phyloP scores from a whole-genome alignment of 53 echinoderm and acorn worm species.

The Zoroaster sp. region DNA sequence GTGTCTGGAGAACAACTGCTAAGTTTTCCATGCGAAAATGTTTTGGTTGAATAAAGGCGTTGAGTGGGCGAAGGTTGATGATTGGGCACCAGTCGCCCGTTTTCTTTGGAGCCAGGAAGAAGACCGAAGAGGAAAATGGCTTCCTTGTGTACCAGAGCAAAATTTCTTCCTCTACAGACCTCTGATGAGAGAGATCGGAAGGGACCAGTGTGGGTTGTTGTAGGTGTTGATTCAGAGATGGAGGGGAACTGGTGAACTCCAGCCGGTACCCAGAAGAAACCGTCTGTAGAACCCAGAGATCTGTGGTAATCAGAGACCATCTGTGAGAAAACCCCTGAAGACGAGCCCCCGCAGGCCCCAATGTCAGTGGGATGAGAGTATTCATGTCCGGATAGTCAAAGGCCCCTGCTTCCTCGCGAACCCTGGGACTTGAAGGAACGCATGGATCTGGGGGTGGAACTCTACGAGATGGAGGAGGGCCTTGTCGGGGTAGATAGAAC shows the following conservation, averaged over 20 bases:
- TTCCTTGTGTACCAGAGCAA: neutral
- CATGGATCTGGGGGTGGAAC: too few species aligned
- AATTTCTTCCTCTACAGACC: neutral
- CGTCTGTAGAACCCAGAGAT: conserved; percentile 9
- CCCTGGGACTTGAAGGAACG: too few species aligned
- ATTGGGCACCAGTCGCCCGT: conserved; percentile 21
- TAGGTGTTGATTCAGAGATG: neutral
- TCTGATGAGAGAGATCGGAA: too few species aligned
- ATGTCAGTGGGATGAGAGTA: too few species aligned
- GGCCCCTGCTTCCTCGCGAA: too few species aligned
- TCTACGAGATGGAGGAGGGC: too few species aligned
- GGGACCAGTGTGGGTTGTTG: neutral
- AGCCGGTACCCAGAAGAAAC: neutral
- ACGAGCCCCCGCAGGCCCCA: too few species aligned
- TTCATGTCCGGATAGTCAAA: too few species aligned
- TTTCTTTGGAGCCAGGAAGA: conserved; percentile 34
- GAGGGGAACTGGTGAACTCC: conserved; percentile 1
- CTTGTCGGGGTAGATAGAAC: too few species aligned
- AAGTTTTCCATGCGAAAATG: conserved; percentile 36
- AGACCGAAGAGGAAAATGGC: conserved; percentile 2
- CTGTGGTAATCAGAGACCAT: too few species aligned
- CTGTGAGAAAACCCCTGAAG: too few species aligned
- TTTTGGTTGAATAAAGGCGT: conserved; percentile 3
- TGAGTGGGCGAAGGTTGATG: conserved; percentile 8
- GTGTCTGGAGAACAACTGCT: neutral